Conservation (phyloP, 2,888 invertebrate genomes). For the Heliconius sara region DNA sequence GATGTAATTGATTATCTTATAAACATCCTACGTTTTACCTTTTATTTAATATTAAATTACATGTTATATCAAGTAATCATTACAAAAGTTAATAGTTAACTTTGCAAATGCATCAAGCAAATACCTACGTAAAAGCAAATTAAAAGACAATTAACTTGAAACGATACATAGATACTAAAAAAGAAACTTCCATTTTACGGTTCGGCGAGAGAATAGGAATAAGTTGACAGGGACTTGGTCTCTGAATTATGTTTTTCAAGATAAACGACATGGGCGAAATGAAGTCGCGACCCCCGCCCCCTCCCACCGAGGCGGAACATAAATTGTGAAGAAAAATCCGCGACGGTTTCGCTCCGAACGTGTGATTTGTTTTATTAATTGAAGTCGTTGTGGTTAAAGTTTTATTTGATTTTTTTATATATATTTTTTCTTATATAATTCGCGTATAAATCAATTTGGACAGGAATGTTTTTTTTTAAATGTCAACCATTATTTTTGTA, state of each 20-base stretch:
- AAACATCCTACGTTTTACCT: too few relatives aligned
- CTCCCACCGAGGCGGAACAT: slow-evolving; percentile 71
- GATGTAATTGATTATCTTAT: too few relatives aligned
- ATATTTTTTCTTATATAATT: slow-evolving; percentile 18
- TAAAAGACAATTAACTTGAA: slow-evolving; percentile 35
- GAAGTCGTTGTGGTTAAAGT: slow-evolving; percentile 47
- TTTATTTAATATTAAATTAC: too few relatives aligned
- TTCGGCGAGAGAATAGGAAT: slow-evolving; percentile 84
- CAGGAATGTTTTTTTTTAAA: not conserved
- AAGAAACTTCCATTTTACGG: slow-evolving; percentile 80
- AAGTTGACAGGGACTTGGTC: slow-evolving; percentile 84
- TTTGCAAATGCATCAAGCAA: not conserved
- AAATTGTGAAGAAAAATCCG: slow-evolving; percentile 83
- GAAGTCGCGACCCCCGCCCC: slow-evolving; percentile 83
- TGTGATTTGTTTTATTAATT: slow-evolving; percentile 83
- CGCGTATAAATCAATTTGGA: slow-evolving; percentile 13
- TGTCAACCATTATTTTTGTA: not conserved
- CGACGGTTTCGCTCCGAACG: slow-evolving; percentile 77
- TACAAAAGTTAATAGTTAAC: too few relatives aligned
- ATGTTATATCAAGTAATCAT: too few relatives aligned
- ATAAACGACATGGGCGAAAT: slow-evolving; percentile 89
- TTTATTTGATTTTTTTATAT: slow-evolving; percentile 37
- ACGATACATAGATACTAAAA: slow-evolving; percentile 55
- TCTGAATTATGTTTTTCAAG: slow-evolving; percentile 88
- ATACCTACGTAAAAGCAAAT: slow-evolving; percentile 3